Evolutionary conservation across 1,140 invertebrate species (phyloP), one percentile per base, ranked within the genome.

Genomic region (Sinonovacula constricta): DNA sequence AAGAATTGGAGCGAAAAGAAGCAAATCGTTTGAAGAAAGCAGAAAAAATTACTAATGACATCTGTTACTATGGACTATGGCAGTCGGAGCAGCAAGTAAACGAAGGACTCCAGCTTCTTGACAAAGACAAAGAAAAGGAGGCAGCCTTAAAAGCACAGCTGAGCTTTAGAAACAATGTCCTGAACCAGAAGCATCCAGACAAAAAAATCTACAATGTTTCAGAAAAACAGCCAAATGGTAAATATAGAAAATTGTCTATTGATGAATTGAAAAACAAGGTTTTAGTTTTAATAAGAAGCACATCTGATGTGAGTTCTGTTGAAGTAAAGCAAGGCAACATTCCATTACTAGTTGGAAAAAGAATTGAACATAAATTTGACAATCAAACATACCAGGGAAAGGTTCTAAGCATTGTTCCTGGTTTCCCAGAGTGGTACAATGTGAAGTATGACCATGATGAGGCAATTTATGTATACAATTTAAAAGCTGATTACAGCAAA

Each of bases 401-500:
- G 14, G 68, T 72, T 3, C 36, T 80, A 22, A 66, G 49, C 18
- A 51, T 70, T 34, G 69, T 74, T 3, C 56, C 57, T 68, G 51
- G 70, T 7, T 79, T 67, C 31, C 33, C 54, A 10, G 45, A 53
- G 0, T 79, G 80, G 53, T 79, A 82, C 36, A 82, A 79, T 57
- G 56, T 79, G 1, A 60, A 59, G n/a, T 79, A 82, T 71, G 65
- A 68, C 22, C 59, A 70, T 57, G 62, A 75, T 66, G 28, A 53
- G 14, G 66, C 70, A 18, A 53, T 82, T 1, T 79, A 79, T 65
- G 71, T 66, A 0, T 80, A 76, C 33, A 74, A 76, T 34, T 34
- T 82, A 14, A 28, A 68, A 22, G 66, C 71, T 0, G 70, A 79
- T 66, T 79, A 79, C 53, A 62, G 51, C 53, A 31, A 49, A 2